Evolutionary conservation across 2,888 invertebrate species (phyloP).

Genomic region (Lepidocyrtinus sp.): DNA sequence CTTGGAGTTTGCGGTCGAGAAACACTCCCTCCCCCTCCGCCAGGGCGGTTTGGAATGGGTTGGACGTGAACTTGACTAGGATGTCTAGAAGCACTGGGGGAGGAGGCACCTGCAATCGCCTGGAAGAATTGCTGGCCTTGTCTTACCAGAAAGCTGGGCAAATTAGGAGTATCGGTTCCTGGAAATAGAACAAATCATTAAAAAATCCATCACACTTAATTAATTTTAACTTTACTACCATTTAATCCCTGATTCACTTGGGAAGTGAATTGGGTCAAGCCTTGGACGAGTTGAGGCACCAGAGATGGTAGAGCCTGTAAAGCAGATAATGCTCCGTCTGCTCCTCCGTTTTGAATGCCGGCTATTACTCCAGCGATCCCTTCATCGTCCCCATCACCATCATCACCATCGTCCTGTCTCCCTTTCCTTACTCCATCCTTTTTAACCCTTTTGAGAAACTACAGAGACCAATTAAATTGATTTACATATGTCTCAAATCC

Average conservation of each 20-base stretch:
- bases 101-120: conserved; percentile 12
- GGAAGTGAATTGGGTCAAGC: conserved; percentile 24
- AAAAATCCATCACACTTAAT: not conserved
- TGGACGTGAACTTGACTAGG: conserved; percentile 23
- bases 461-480: no score
- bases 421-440: conserved; percentile 30
- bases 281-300: conserved; percentile 45
- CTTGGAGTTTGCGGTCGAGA: not conserved
- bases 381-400: conserved; percentile 37
- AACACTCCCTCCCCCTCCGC: not conserved
- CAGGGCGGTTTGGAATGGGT: conserved; percentile 25
- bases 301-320: conserved; percentile 29
- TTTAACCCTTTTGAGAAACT: conserved; percentile 50
- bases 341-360: conserved; percentile 20
- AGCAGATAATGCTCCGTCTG: conserved; percentile 36
- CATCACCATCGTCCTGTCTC: conserved; percentile 42
- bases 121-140: conserved; percentile 38
- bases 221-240: conserved; percentile 8
- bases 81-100: no score
- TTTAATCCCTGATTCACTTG: conserved; percentile 34
- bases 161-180: conserved; percentile 45
- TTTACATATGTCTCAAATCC: no score
- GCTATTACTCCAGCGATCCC: conserved; percentile 23
- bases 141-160: conserved; percentile 34
- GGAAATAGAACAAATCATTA: no score